These are phyloP conservation scores for Ephialtes manifestator DNA, from an alignment of 2,888 invertebrate genomes.

Conservation along the genomic window DNA sequence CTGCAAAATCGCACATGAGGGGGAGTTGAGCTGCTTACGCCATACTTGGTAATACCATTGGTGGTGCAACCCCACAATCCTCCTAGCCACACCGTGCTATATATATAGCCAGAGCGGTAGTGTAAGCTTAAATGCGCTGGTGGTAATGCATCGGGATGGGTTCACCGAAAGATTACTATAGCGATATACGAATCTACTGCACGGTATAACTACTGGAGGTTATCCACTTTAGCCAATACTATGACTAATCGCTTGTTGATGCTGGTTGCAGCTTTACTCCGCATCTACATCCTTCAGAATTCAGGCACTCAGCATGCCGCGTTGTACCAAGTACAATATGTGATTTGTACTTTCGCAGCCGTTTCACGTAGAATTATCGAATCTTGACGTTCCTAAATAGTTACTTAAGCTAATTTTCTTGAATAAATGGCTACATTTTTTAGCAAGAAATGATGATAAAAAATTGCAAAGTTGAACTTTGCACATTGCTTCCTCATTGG, in stretches of 20 bases:
- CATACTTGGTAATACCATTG: slow-evolving; percentile 44
- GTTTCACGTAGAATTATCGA: background rate
- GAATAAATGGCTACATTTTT: background rate
- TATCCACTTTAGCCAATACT: slow-evolving; percentile 68
- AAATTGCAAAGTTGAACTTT: no score
- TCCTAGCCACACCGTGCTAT: background rate
- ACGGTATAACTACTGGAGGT: slow-evolving; percentile 63
- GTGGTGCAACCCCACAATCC: slow-evolving; percentile 37
- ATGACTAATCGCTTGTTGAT: slow-evolving; percentile 63
- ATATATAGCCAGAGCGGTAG: slow-evolving; percentile 19
- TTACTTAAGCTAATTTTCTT: no score
- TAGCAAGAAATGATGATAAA: background rate
- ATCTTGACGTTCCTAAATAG: background rate
- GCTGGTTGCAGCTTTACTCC: slow-evolving; percentile 28
- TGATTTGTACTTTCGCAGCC: background rate
- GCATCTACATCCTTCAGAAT: slow-evolving; percentile 36
- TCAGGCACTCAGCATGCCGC: background rate
- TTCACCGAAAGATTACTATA: slow-evolving; percentile 63
- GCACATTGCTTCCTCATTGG: no score
- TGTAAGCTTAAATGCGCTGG: slow-evolving; percentile 61
- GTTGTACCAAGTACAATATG: background rate
- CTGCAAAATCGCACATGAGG: slow-evolving; percentile 47
- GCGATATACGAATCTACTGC: slow-evolving; percentile 65
- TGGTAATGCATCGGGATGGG: slow-evolving; percentile 61
- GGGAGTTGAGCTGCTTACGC: slow-evolving; percentile 51